Conservation (phyloP, 2,888 invertebrate genomes). For the Lasioglossum figueresi region DNA sequence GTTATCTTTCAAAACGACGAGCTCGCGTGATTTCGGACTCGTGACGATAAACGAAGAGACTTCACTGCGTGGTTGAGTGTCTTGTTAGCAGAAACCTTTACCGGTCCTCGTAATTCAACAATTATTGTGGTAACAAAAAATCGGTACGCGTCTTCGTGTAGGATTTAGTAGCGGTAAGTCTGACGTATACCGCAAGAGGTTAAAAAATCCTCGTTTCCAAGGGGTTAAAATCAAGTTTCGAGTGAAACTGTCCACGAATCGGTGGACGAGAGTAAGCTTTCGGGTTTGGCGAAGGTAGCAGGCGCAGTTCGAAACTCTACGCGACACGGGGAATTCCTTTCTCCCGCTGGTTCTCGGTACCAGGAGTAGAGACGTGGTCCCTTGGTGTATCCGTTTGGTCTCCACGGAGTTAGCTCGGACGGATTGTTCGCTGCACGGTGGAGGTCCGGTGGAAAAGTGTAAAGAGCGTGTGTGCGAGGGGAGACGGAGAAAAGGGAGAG, state of each 20-base stretch:
- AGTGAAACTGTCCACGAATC: neutral
- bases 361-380: constrained; percentile 27
- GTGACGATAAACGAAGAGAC: neutral
- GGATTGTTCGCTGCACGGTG: constrained; percentile 68
- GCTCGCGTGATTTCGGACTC: neutral
- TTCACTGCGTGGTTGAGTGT: neutral
- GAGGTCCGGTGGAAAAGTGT: constrained; percentile 65
- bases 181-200: too few species aligned
- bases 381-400: constrained; percentile 32
- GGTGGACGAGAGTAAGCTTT: neutral
- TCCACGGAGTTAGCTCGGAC: constrained; percentile 64
- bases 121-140: too few species aligned
- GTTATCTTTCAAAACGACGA: neutral
- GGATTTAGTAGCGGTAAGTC: too few species aligned
- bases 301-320: neutral
- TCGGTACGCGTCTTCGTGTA: too few species aligned
- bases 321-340: constrained; percentile 11
- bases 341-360: constrained; percentile 38
- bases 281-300: neutral
- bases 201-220: neutral
- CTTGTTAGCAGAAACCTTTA: neutral
- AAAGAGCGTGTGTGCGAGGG: constrained; percentile 56
- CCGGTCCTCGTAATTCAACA: neutral
- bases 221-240: neutral
- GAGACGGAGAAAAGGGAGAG: constrained; percentile 23